phyloP scores from a whole-genome alignment of 2,888 invertebrate genomes.

The Melanotus villosus region DNA sequence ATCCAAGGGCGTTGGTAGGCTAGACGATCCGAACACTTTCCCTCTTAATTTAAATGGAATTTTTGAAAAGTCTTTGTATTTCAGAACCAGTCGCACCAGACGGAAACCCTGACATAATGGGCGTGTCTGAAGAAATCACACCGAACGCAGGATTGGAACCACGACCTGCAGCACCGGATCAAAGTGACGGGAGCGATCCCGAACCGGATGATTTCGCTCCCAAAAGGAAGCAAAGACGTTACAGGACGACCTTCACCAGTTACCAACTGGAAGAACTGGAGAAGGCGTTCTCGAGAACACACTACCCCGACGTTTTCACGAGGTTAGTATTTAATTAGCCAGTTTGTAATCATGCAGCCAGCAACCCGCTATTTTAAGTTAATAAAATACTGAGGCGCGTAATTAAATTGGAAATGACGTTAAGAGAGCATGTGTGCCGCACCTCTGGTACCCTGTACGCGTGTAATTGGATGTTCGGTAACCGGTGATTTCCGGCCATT shows the following conservation, averaged over 20 bases:
- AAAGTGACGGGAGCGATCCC: conserved; percentile 74
- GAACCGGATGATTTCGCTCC: conserved; percentile 84
- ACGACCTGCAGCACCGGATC: conserved; percentile 50
- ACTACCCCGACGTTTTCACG: conserved; percentile 98
- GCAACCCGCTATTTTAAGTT: conserved; percentile 34
- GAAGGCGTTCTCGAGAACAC: conserved; percentile 97
- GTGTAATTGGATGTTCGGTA: conserved; percentile 57
- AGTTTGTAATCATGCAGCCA: conserved; percentile 4
- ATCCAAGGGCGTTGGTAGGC: no score
- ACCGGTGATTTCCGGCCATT: conserved; percentile 59
- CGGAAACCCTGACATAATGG: conserved; percentile 65
- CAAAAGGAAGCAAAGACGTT: conserved; percentile 91
- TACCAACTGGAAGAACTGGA: conserved; percentile 96
- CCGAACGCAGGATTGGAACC: conserved; percentile 60
- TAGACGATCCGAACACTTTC: no score
- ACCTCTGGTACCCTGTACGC: conserved; percentile 45
- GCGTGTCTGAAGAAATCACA: conserved; percentile 66
- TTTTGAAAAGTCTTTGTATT: no score
- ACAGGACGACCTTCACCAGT: conserved; percentile 95
- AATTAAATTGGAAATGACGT: conserved; percentile 40
- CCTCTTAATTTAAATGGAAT: no score
- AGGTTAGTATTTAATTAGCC: conserved; percentile 73
- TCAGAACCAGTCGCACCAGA: conserved; percentile 65
- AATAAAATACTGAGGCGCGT: conserved; percentile 27
- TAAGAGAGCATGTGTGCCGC: conserved; percentile 48